Base-by-base conservation (phyloP, 2,888 invertebrate genomes). In the Lithophane semibrunnea region DNA sequence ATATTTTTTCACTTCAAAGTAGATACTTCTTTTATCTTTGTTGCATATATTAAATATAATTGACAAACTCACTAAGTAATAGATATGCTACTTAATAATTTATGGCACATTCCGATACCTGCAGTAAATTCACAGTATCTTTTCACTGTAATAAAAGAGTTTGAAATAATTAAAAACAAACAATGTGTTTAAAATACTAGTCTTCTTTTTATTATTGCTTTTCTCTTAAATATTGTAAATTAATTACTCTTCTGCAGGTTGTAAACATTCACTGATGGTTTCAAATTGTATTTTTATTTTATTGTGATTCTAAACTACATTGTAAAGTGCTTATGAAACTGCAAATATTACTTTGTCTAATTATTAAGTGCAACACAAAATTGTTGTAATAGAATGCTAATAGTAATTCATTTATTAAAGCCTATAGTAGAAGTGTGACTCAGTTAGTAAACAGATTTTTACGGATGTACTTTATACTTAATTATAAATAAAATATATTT, bases 401-500 rank as follows among this genome's bases (percentile, higher is more conserved):
- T 49, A 54, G 16, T 9, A 58, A 64, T 66, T 63, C 12, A 69
- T 60, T 64, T 49, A 56, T 68, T 49, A 75, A 72, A 64, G 60
- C 44, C 52, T 44, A 64, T 18, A 64, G 42, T 73, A 64, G 37
- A 29, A 61, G 4, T 63, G 37, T 77, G 37, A 44, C 37, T 73
- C 47, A 58, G 44, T 64, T 72, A 69, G n/a, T 37, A n/a, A 71
- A 42, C 21, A 80, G 65, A 54, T 75, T 7, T 73, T 29, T 67
- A 58, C 10, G 65, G 21, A 73, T 73, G 21, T 73, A 61, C 13
- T 56, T 60, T 73, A 78, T 52, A 52, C 18, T 12, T 73, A 67
- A 61, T 63, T 71, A 80, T 72, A 71, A 71, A 65, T 80, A 60
- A 84, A 77, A 65, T n/a, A 77, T 77, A 86, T 91, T 89, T 89